phyloP scores from a whole-genome alignment of 1,140 invertebrate genomes.

The Myzus persicae region DNA sequence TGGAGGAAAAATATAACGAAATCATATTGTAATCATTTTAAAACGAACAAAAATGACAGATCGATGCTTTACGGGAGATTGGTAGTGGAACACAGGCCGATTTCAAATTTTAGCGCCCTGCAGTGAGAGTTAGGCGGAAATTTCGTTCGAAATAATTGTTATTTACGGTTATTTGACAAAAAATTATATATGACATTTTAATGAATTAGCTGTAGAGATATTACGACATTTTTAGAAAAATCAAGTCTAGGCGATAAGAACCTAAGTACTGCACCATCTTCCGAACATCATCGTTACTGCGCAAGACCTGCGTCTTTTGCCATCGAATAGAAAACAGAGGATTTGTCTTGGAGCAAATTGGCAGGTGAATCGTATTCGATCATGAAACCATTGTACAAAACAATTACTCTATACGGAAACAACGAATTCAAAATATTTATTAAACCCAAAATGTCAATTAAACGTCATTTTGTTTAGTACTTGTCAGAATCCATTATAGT shows the following conservation, averaged over 20 bases:
- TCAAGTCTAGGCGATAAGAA: background rate
- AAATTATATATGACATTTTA: background rate
- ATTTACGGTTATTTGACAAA: background rate
- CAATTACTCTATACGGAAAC: constrained; percentile 76
- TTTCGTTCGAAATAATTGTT: background rate
- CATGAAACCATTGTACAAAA: constrained; percentile 85
- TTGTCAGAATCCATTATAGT: constrained; percentile 92
- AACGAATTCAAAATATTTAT: constrained; percentile 43
- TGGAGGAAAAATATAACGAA: no score
- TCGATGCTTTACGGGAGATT: background rate
- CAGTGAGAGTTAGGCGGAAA: no score
- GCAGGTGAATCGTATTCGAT: constrained; percentile 83
- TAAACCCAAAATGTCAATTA: no score
- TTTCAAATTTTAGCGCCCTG: no score
- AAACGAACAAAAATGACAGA: background rate
- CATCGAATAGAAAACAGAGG: constrained; percentile 89
- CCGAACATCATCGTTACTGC: constrained; percentile 2
- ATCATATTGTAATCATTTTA: no score
- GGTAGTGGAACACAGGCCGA: no score
- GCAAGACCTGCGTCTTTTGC: constrained; percentile 88
- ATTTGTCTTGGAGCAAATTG: constrained; percentile 76
- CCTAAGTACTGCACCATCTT: background rate
- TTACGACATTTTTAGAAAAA: background rate
- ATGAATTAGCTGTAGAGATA: background rate
- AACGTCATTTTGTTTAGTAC: background rate